A percentile compares a stretch with the other conserved stretches of the same genome.
Conservation (phyloP, 1,140 invertebrate genomes). For the Pissodes strobi region DNA sequence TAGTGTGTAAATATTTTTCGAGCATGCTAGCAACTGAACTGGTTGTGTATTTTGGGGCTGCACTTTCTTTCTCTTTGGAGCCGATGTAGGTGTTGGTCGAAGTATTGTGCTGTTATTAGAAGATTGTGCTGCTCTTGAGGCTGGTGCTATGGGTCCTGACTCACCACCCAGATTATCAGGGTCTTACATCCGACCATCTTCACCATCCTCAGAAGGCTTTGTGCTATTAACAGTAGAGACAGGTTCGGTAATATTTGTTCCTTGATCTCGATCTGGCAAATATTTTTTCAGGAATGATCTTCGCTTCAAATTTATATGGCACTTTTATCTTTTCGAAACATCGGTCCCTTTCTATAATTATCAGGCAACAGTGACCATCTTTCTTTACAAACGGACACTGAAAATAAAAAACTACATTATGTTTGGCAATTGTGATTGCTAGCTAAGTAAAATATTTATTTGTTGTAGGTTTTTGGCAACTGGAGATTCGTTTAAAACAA, state of each 20-base stretch:
- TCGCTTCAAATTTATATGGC: not conserved
- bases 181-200: too few relatives aligned
- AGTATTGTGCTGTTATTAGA: too few relatives aligned
- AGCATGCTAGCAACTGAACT: slow-evolving; percentile 5
- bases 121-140: too few relatives aligned
- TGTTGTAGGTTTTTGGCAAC: slow-evolving; percentile 11
- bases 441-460: not conserved
- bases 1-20: slow-evolving; percentile 8
- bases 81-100: too few relatives aligned
- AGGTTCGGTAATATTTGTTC: not conserved
- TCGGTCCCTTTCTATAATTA: slow-evolving; percentile 6
- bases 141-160: too few relatives aligned
- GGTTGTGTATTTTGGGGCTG: not conserved
- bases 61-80: not conserved
- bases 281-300: not conserved
- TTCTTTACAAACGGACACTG: not conserved
- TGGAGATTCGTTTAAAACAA: slow-evolving; percentile 19
- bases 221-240: not conserved
- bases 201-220: too few relatives aligned
- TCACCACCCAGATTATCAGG: too few relatives aligned
- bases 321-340: not conserved
- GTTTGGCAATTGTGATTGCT: too few relatives aligned
- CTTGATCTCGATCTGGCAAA: not conserved
- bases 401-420: not conserved
- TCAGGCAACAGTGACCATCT: not conserved